Evolutionary conservation across 2,797 vertebrate species (phyloP), one percentile per base, ranked within the genome.

Genomic region (Cygnus olor): DNA sequence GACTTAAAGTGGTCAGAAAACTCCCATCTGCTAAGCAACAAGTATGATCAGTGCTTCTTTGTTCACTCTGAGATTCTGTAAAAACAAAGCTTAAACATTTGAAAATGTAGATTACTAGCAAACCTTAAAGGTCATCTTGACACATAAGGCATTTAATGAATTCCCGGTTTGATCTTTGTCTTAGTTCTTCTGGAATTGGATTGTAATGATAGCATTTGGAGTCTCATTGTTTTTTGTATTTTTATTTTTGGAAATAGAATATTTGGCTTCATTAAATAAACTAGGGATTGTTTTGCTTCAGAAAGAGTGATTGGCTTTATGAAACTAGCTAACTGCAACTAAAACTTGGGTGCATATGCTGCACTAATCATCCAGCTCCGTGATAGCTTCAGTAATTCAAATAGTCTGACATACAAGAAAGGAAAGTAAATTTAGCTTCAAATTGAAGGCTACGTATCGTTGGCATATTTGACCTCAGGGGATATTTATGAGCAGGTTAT

Each of bases 91-190:
- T 28, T 58, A 70, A 88, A 94, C 84, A 42, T 90, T 51, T 82
- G 56, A 84, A 95, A 92, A 92, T 93, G 91, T 74, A 94, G 89
- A 89, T 95, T 81, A 64, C 57, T 65, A 82, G 38, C 58, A 86
- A 90, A 77, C 54, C 71, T 89, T 88, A 94, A 95, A 96, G 95
- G 95, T 96, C 93, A 89, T 60, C 83, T 45, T 91, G 85, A 66
- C 83, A 80, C 34, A 38, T 65, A 95, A 85, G 42, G 68, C 32
- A 72, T 83, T 87, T 93, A 96, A 94, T 85, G 72, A 94, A 88
- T 87, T 96, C 45, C 73, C 78, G 66, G 51, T 69, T 58, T 94
- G 84, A 83, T 95, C 81, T 76, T 94, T 89, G 76, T 82, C 80
- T 91, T 87, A 70, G n/a, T 88, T 92, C 65, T 94, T 85, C 88